Base-by-base conservation (phyloP, 2,113 vertebrate species). In the Protomyctophum bolini region DNA sequence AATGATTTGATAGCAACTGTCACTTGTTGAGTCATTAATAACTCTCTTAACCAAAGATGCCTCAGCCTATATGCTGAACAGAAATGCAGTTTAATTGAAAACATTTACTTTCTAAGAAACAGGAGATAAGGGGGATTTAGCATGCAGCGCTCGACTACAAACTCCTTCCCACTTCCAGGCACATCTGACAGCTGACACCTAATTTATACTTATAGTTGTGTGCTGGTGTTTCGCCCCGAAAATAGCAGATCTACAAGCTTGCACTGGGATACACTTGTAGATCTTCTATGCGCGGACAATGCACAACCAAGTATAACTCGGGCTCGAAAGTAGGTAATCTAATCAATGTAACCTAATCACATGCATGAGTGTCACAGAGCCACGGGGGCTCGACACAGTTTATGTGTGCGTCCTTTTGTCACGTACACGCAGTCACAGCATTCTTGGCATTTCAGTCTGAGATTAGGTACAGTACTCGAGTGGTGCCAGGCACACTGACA, bases 1-100 rank as follows among this genome's bases (percentile, higher is more conserved):
- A 70, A 46, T 70, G 57, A 62, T 50, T 62, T 61, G 28, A 54
- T 55, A 14, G 12, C 56, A 55, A 48, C 21, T 63, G 58, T 61
- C 60, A 74, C 51, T 62, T 63, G 48, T 68, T 55, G 52, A 45
- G 52, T 69, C 46, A 79, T 73, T 58, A 63, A 65, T 61, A 70
- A 51, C 45, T 46, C 12, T 6, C 49, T 6, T 55, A 7, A 54
- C 50, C 9, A 66, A 21, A 64, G 6, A 45, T 33, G 28, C 33
- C n/a, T 12, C 10, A 54, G 10, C 12, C 10, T 52, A 9, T 52
- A 11, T n/a, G n/a, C 9, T 52, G 51, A 4, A 11, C 51, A 2
- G 28, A 58, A 21, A 28, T 29, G 14, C 6, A 2, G 57, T 58
- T 58, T 58, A 7, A 15, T 10, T 2, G 57, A 15, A 58, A 29